Base-by-base conservation (phyloP, 2,113 vertebrate species). In the Sebastes schlegelii region DNA sequence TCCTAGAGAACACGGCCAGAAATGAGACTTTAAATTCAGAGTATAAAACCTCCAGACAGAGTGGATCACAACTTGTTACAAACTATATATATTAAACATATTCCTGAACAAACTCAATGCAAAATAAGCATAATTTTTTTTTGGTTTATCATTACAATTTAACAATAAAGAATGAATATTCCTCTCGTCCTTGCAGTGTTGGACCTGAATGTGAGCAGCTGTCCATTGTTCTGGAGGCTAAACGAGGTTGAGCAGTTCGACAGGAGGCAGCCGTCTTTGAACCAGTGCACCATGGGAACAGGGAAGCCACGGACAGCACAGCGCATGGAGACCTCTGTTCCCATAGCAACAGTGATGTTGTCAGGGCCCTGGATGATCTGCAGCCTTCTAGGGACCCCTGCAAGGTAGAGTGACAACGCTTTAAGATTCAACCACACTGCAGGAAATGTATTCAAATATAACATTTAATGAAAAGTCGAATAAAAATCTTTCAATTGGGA, bases 201-300 rank as follows among this genome's bases (percentile, higher is more conserved):
- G 19, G 16, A 96, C 96, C 92, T 92, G 91, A 96, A 93, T 83
- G 92, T 92, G 88, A 96, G 94, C 83, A 96, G 91, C 91, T 95
- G 95, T 76, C 95, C 94, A 80, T 94, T 87, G 88, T 94, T 91
- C 68, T 88, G 90, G 19, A 95, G 79, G 74, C 80, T 91, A 84
- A 91, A 88, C 60, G 71, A 88, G 79, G 81, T 54, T 0, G 93
- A 93, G 75, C 87, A 72, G 83, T 91, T 92, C 0, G 79, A 81
- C 88, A 96, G 88, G 52, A 84, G 86, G 77, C 82, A 79, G 76
- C 83, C 91, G 87, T 96, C 93, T 94, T 95, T 96, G 92, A 95
- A 96, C 96, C 96, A 96, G 72, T 90, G 92, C 81, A 96, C 93
- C 86, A 89, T 91, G 82, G 95, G 94, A 92, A 91, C 83, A 11